Conservation (phyloP, 2,797 vertebrate species). For the Monodelphis domestica region DNA sequence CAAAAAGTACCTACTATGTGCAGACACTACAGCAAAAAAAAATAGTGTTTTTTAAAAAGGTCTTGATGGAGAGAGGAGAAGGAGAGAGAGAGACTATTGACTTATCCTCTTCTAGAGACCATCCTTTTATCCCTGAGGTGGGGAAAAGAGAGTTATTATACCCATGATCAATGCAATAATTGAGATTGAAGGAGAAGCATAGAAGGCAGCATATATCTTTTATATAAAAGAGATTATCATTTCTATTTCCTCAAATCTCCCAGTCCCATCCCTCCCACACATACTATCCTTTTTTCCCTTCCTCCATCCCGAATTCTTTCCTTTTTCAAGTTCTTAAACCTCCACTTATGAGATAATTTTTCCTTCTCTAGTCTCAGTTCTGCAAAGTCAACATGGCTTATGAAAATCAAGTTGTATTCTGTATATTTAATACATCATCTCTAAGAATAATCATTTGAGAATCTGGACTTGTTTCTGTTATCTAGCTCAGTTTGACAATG, state of each 20-base stretch:
- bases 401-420: slow-evolving; percentile 88
- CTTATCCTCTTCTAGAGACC: not conserved
- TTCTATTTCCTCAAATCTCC: too few relatives aligned
- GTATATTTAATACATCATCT: slow-evolving; percentile 88
- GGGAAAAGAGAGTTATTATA: not conserved
- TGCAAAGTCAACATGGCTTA: slow-evolving; percentile 84
- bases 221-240: not conserved
- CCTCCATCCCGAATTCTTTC: slow-evolving; percentile 22
- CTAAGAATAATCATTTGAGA: slow-evolving; percentile 87
- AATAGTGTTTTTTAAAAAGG: not conserved
- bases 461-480: slow-evolving; percentile 87
- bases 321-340: slow-evolving; percentile 57
- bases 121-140: not conserved
- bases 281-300: slow-evolving; percentile 35
- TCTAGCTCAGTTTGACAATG: slow-evolving; percentile 87
- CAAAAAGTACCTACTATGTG: not conserved
- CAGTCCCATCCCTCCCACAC: too few relatives aligned
- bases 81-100: not conserved
- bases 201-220: not conserved
- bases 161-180: not conserved
- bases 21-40: not conserved
- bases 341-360: slow-evolving; percentile 76
- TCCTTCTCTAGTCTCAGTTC: slow-evolving; percentile 80
- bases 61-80: not conserved
- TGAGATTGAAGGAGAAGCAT: not conserved